Percentiles rank a stretch among this genome's conserved stretches.
Conservation (phyloP, 2,113 vertebrate species). For the Furnarius figulus region DNA sequence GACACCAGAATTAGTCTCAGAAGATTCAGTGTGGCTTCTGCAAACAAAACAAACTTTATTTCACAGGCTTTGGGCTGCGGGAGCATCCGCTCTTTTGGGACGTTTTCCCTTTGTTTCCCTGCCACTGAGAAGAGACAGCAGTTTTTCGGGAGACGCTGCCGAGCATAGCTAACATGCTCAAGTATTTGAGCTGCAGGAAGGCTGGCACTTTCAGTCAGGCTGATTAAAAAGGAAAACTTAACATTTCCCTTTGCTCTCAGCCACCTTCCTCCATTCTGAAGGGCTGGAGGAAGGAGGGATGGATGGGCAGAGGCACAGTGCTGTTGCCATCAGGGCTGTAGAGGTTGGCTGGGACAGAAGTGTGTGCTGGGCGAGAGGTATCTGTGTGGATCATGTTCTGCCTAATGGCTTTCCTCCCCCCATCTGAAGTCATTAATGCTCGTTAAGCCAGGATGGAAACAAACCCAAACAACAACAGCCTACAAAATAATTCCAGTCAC, state of each 20-base stretch:
- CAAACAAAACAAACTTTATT: neutral
- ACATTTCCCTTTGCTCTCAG: neutral
- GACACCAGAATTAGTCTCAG: neutral
- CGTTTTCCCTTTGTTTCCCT: neutral
- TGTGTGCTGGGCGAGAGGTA: neutral
- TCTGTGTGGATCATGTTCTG: neutral
- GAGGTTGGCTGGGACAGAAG: neutral
- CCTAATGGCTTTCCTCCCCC: constrained; percentile 8
- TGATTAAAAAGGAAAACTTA: neutral
- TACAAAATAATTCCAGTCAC: constrained; percentile 17
- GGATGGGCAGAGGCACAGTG: accelerated
- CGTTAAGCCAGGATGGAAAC: constrained; percentile 57
- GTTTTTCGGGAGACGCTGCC: neutral
- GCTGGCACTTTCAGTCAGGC: neutral
- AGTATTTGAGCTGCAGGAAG: neutral
- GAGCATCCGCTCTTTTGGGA: neutral
- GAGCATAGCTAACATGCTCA: neutral
- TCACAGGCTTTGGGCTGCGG: neutral
- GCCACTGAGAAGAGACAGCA: neutral
- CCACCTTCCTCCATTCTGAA: neutral
- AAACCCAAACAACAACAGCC: constrained; percentile 63
- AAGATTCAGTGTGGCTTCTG: neutral
- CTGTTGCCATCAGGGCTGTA: neutral
- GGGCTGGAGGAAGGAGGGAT: neutral
- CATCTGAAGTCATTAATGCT: constrained; percentile 41